Conservation (phyloP, 2,888 invertebrate species). For the Lithophane semibrunnea region DNA sequence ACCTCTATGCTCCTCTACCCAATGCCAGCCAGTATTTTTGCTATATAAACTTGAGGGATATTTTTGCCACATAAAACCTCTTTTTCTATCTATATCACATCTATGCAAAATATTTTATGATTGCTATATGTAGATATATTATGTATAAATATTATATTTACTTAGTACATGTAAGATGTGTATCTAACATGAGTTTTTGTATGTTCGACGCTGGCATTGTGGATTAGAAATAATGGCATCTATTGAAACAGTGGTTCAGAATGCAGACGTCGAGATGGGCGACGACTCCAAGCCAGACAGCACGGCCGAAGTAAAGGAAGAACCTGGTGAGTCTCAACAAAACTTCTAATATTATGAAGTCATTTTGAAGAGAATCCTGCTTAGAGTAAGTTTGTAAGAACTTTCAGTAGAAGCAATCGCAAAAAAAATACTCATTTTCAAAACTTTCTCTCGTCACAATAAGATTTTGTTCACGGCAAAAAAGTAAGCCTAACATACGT, state of each 20-base stretch:
- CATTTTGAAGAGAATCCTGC: conserved; percentile 16
- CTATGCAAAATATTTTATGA: conserved; percentile 46
- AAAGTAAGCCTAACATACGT: not conserved
- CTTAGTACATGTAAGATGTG: conserved; percentile 65
- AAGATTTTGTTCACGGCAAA: not conserved
- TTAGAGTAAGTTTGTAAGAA: conserved; percentile 6
- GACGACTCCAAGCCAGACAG: conserved; percentile 92
- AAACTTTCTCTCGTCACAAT: not conserved
- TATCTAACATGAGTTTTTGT: conserved; percentile 86
- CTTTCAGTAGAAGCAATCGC: not conserved
- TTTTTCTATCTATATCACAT: conserved; percentile 18
- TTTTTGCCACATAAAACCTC: not conserved
- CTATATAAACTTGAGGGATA: conserved; percentile 11
- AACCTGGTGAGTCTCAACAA: conserved; percentile 86
- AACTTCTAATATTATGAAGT: conserved; percentile 1
- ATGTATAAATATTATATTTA: conserved; percentile 58
- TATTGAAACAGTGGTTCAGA: conserved; percentile 95
- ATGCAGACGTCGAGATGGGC: conserved; percentile 91
- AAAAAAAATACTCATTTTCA: not conserved
- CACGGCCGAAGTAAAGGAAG: conserved; percentile 93
- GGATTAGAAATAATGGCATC: conserved; percentile 94
- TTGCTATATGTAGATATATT: conserved; percentile 59
- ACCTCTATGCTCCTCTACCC: conserved; percentile 11
- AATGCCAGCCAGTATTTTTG: conserved; percentile 41
- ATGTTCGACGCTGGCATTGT: conserved; percentile 86